phyloP scores from a whole-genome alignment of 2,113 vertebrate genomes.

The Chionis minor region DNA sequence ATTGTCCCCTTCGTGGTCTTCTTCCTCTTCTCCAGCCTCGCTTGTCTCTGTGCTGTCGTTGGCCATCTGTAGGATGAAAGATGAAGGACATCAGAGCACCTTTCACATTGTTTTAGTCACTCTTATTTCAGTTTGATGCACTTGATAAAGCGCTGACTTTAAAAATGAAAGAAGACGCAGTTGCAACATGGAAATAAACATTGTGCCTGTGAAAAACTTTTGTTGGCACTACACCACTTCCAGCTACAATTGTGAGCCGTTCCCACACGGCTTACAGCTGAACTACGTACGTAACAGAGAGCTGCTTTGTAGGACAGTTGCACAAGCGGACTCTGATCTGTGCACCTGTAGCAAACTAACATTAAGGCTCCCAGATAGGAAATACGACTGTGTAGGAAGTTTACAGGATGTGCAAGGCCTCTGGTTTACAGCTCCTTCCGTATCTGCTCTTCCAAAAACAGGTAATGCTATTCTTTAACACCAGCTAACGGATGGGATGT shows the following conservation, averaged over 20 bases:
- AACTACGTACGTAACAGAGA: accelerated
- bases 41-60: constrained; percentile 98
- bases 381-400: background rate
- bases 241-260: background rate
- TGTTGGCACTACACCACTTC: background rate
- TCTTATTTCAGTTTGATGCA: background rate
- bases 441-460: background rate
- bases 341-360: background rate
- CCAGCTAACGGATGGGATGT: background rate
- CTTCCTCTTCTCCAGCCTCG: constrained; percentile 96
- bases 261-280: background rate
- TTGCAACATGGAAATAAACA: background rate
- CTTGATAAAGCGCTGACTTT: background rate
- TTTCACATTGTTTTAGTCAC: background rate
- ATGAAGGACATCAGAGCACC: background rate
- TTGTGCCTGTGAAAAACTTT: background rate
- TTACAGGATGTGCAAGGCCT: background rate
- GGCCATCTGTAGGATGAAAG: constrained; percentile 86
- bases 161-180: background rate
- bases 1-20: constrained; percentile 93
- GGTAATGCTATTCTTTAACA: background rate
- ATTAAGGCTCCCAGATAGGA: background rate
- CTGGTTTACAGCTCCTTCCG: background rate
- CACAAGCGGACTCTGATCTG: background rate
- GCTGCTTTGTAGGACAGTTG: background rate